Evolutionary conservation across 2,797 vertebrate genomes (phyloP).

Genomic region (Pristis pectinata): DNA sequence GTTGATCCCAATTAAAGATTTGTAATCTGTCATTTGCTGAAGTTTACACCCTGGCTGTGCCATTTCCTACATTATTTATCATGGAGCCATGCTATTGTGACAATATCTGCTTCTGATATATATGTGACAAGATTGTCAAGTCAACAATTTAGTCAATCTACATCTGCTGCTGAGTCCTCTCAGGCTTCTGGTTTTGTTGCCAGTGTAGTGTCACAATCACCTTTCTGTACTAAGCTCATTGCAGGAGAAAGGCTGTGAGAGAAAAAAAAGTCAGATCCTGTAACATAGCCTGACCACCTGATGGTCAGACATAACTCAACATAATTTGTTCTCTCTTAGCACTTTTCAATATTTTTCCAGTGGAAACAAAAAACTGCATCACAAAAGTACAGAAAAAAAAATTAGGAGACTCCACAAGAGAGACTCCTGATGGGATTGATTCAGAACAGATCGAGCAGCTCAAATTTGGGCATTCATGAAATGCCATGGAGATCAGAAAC

Average conservation of each 20-base stretch:
- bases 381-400: neutral
- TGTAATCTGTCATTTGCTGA: neutral
- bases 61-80: slow-evolving; percentile 15
- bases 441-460: too few species aligned
- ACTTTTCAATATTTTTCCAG: neutral
- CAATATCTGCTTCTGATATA: neutral
- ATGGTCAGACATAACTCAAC: neutral
- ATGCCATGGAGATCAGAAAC: too few species aligned
- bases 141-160: slow-evolving; percentile 16
- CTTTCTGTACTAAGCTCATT: neutral
- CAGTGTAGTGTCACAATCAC: neutral
- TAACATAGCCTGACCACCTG: neutral
- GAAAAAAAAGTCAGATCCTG: neutral
- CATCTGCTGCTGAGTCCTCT: neutral
- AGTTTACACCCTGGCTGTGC: neutral
- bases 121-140: neutral
- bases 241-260: neutral
- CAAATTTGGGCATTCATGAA: too few species aligned
- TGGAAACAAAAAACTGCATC: neutral
- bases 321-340: neutral
- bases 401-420: too few species aligned
- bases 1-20: neutral
- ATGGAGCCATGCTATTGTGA: neutral
- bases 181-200: neutral
- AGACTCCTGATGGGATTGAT: too few species aligned